phyloP scores from a whole-genome alignment of 2,797 vertebrate genomes.

The Poecilia gillii region DNA sequence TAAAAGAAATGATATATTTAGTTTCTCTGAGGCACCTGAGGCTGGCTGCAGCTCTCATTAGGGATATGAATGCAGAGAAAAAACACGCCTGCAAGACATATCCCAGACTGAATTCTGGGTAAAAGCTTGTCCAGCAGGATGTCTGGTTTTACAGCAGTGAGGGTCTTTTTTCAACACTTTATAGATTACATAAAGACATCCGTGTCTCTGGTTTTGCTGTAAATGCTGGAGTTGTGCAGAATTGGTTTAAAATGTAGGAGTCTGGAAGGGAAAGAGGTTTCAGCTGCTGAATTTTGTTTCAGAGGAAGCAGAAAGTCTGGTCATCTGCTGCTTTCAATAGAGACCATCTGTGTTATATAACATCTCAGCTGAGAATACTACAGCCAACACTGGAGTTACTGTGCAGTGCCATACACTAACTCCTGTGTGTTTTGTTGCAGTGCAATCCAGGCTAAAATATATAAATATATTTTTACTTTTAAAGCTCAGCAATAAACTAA shows the following conservation, averaged over 20 bases:
- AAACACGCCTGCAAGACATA: conserved; percentile 25
- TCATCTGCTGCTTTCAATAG: conserved; percentile 13
- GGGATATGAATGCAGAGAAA: conserved; percentile 34
- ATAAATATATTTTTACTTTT: not conserved
- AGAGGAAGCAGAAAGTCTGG: conserved; percentile 36
- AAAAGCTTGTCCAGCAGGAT: not conserved
- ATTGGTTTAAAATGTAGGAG: not conserved
- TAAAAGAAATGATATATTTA: not conserved
- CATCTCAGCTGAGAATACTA: conserved; percentile 21
- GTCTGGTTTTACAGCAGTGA: not conserved
- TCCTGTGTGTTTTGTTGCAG: not conserved
- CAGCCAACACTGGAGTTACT: not conserved
- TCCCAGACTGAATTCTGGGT: not conserved
- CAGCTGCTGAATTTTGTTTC: conserved; percentile 10
- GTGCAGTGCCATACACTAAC: not conserved
- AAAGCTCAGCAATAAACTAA: not conserved
- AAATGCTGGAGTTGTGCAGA: not conserved
- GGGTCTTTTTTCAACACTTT: not conserved
- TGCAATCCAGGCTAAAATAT: not conserved
- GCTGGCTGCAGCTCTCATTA: conserved; percentile 37
- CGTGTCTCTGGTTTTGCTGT: not conserved
- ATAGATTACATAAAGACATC: not conserved
- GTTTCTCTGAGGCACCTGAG: conserved; percentile 26
- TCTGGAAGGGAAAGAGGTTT: not conserved
- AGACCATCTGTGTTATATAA: conserved; percentile 38